A percentile compares a stretch with the other conserved stretches of the same genome.
These are phyloP conservation scores for Limnothrissa miodon DNA, from an alignment of 2,113 vertebrate species.

Conservation along the genomic window DNA sequence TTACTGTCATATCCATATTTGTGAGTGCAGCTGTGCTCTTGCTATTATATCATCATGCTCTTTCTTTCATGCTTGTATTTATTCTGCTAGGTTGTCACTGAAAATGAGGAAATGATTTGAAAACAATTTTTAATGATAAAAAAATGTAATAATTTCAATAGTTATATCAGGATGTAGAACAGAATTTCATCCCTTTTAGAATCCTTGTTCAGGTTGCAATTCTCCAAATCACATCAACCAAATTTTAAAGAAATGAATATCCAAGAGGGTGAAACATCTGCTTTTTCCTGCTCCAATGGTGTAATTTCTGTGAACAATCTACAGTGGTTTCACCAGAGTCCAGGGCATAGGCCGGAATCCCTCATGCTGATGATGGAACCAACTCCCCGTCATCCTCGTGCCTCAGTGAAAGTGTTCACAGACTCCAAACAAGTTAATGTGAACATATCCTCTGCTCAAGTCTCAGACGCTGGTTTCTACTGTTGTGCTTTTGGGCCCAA, in stretches of 20 bases:
- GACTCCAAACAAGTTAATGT: background rate
- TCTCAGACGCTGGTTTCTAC: constrained; percentile 13
- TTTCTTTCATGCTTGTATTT: too few species aligned
- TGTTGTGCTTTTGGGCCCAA: constrained; percentile 24
- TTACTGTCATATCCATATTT: too few species aligned
- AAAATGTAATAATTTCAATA: too few species aligned
- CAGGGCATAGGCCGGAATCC: constrained; percentile 14
- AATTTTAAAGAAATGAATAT: background rate
- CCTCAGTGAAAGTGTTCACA: background rate
- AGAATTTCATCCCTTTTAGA: too few species aligned
- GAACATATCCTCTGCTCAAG: background rate
- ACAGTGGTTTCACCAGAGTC: constrained; percentile 40
- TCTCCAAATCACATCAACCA: constrained; percentile 16
- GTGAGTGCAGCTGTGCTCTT: too few species aligned
- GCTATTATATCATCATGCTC: too few species aligned
- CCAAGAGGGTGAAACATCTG: constrained; percentile 16
- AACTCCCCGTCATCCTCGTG: background rate
- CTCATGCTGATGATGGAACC: constrained; percentile 16
- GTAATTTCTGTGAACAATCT: constrained; percentile 23
- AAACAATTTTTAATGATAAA: too few species aligned
- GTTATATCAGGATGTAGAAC: too few species aligned
- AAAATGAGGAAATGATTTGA: too few species aligned
- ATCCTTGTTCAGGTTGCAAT: constrained; percentile 15
- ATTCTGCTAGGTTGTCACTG: too few species aligned
- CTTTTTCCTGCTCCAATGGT: constrained; percentile 27